Base-by-base conservation (phyloP, 2,797 vertebrate genomes). In the Channallabes apus region DNA sequence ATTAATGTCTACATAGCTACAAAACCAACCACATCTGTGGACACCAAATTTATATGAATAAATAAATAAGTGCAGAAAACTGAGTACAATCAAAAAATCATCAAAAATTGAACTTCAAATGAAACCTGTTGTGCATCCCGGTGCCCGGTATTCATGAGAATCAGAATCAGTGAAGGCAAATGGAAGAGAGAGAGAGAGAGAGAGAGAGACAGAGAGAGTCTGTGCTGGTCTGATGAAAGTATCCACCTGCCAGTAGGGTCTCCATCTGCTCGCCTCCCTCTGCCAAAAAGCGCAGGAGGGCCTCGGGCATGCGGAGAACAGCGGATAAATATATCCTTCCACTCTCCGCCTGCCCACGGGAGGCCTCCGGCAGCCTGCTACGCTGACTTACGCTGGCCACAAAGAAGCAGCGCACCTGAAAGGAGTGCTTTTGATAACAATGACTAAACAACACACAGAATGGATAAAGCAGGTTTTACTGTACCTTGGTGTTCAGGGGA, bases 401-500 rank as follows among this genome's bases (percentile, higher is more conserved):
- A 67, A 61, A 84, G 78, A 80, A 29, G 18, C 72, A 0, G 46
- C 14, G 7, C 58, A 77, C 82, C 82, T 56, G 46, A 84, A 77
- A 77, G 14, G 46, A 67, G 62, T 56, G 20, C 64, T 81, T 3
- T 3, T 24, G 41, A 54, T 24, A 81, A 64, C 24, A 7, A 46
- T 14, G 27, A 32, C 71, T 65, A 32, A 75, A 46, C 27, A 76
- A 15, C 14, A 17, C 18, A 8, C 4, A 46, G 54, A 35, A 86
- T 67, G 22, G 72, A 58, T 29, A 68, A 29, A 75, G 68, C 58
- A 51, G 61, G 27, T 29, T 4, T 82, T 87, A 90, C 51, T 54
- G 51, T 54, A 54, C 89, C 89, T 88, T 88, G 56, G 71, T 83
- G 87, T 83, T 89, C 86, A 18, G 88, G 88, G 56, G 88, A 90